Percentiles rank a stretch among this genome's conserved stretches.
These are phyloP conservation scores for Cotesia chilonis DNA, from an alignment of 1,140 invertebrate genomes.

Conservation along the genomic window DNA sequence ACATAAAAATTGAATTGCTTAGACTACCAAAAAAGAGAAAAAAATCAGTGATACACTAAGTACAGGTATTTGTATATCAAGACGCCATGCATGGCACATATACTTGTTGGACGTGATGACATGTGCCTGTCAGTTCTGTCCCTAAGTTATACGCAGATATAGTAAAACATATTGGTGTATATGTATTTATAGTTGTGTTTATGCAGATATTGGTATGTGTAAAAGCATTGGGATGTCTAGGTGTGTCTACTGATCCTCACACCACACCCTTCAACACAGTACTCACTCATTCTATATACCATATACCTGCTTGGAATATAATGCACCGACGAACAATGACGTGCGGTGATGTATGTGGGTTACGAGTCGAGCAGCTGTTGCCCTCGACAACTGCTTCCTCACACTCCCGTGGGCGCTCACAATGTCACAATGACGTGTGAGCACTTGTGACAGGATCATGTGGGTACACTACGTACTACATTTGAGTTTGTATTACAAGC, in stretches of 20 bases:
- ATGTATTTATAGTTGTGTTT: background rate
- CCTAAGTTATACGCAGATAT: background rate
- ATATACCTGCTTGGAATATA: slow-evolving; percentile 55
- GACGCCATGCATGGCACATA: background rate
- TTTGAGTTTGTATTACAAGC: slow-evolving; percentile 60
- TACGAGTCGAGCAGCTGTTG: slow-evolving; percentile 63
- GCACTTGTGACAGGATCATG: slow-evolving; percentile 61
- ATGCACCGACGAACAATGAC: slow-evolving; percentile 60
- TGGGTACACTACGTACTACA: slow-evolving; percentile 51
- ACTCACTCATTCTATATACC: slow-evolving; percentile 6
- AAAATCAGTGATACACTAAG: too few relatives aligned
- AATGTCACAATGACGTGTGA: slow-evolving; percentile 63
- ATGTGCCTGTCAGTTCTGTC: slow-evolving; percentile 10
- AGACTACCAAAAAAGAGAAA: too few relatives aligned
- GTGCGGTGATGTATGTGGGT: slow-evolving; percentile 64
- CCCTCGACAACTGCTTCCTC: slow-evolving; percentile 45
- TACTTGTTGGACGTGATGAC: slow-evolving; percentile 6
- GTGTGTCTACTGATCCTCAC: too few relatives aligned
- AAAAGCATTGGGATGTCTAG: background rate
- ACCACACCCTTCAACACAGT: background rate
- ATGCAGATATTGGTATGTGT: background rate
- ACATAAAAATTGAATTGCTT: too few relatives aligned
- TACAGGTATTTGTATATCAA: too few relatives aligned
- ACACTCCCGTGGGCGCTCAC: slow-evolving; percentile 49
- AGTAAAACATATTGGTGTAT: background rate